Conservation (phyloP, 2,113 vertebrate genomes). For the Ictalurus furcatus region DNA sequence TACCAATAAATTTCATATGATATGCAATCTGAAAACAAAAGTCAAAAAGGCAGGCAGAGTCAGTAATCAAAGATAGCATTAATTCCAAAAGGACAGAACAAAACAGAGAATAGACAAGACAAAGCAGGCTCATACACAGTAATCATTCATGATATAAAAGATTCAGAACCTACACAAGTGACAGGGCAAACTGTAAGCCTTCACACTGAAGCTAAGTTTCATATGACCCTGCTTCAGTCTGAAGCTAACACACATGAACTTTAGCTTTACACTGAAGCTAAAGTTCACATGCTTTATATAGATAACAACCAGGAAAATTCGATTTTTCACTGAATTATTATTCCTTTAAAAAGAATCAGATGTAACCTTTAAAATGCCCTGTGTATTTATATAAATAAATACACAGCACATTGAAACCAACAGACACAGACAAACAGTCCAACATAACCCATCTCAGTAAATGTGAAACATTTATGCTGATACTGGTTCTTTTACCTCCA, state of each 20-base stretch:
- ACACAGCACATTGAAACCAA: neutral
- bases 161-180: too few relatives aligned
- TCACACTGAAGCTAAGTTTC: neutral
- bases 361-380: neutral
- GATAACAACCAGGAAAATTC: neutral
- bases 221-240: too few relatives aligned
- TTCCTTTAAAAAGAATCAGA: neutral
- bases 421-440: neutral
- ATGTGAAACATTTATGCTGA: neutral
- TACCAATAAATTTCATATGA: neutral
- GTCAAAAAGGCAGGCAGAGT: too few relatives aligned
- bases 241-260: too few relatives aligned
- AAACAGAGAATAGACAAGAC: neutral
- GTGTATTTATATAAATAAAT: neutral
- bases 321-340: neutral
- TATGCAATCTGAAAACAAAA: neutral
- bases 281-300: neutral
- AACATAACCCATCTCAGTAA: neutral
- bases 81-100: too few relatives aligned
- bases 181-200: too few relatives aligned
- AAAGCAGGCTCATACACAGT: too few relatives aligned
- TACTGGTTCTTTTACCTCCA: slow-evolving; percentile 57
- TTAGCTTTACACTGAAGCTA: too few relatives aligned
- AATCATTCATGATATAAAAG: too few relatives aligned
- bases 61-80: too few relatives aligned